A percentile compares a stretch with the other conserved stretches of the same genome.
Conservation (phyloP, 2,797 vertebrate genomes). For the Spinus olivaceus region DNA sequence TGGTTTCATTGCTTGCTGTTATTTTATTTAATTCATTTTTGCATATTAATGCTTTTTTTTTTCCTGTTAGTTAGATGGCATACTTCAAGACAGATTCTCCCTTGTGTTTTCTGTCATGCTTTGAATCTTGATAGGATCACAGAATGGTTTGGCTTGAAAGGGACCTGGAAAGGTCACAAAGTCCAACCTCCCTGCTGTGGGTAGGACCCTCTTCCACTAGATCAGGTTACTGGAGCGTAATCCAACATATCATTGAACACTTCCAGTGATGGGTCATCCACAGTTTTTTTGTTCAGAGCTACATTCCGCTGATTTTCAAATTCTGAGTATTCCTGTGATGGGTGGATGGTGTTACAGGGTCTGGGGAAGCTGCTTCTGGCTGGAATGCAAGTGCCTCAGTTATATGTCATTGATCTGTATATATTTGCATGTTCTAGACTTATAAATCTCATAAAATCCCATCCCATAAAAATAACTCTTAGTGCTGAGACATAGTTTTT, state of each 20-base stretch:
- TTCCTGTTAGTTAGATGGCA: not conserved
- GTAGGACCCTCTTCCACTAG: not conserved
- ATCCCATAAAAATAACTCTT: not conserved
- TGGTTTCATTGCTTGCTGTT: not conserved
- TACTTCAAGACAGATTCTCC: not conserved
- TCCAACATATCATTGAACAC: not conserved
- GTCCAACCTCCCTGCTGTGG: accelerated
- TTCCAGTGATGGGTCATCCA: not conserved
- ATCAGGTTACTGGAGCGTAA: not conserved
- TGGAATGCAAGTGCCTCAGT: not conserved
- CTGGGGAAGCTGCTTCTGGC: not conserved
- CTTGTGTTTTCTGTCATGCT: not conserved
- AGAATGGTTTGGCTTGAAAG: not conserved
- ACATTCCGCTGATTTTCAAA: not conserved
- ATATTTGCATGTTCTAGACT: not conserved
- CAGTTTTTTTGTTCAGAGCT: not conserved
- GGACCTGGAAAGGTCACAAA: not conserved
- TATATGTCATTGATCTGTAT: not conserved
- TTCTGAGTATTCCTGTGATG: not conserved
- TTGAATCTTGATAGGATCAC: not conserved
- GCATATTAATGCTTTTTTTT: not conserved
- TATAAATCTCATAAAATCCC: not conserved
- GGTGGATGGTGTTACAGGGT: not conserved
- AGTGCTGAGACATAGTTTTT: not conserved
- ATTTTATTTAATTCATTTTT: not conserved